Base-by-base conservation (phyloP, 2,113 vertebrate genomes). In the Cariama cristata region DNA sequence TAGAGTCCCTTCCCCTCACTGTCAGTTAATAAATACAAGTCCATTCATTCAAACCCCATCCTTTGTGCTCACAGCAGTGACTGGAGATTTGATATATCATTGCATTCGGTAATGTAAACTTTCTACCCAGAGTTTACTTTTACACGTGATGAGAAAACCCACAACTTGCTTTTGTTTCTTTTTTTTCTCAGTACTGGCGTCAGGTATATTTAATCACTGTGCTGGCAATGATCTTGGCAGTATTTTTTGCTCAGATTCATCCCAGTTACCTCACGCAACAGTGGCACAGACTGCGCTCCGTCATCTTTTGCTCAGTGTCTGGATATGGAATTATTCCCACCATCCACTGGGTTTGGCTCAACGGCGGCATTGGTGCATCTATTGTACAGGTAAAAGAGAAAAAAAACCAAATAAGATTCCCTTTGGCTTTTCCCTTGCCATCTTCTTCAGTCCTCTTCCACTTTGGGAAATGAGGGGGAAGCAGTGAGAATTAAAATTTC, bases 161-260 rank as follows among this genome's bases (percentile, higher is more conserved):
- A 14, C 35, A 9, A 52, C 26, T n/a, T 33, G 32, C 60, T 35
- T 77, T 23, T 35, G 9, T 68, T 82, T 91, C 64, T 82, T 76
- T 79, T 63, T 64, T 74, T 8, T 58, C 92, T 8, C 96, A 99
- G 99, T 99, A 99, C 92, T 99, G 99, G 99, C 98, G 99, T 28
- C 99, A 99, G 95, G 98, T 99, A 5, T 99, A 99, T 93, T 76
- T 99, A 97, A 98, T 99, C 98, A 99, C 98, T 9, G 99, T 99
- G 79, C 98, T 99, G 68, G 99, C 99, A 19, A 98, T 99, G 99
- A 99, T 99, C 97, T 93, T 99, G 97, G 99, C 99, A 8, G 99
- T 99, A 27, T 99, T 99, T 97, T 99, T 99, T 60, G 99, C 99
- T 27, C 99, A 99, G 98, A 99, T 99, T 76, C 99, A 99, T 53